These are phyloP conservation scores for Adoxophyes honmai DNA, from an alignment of 1,140 invertebrate species.

Conservation along the genomic window DNA sequence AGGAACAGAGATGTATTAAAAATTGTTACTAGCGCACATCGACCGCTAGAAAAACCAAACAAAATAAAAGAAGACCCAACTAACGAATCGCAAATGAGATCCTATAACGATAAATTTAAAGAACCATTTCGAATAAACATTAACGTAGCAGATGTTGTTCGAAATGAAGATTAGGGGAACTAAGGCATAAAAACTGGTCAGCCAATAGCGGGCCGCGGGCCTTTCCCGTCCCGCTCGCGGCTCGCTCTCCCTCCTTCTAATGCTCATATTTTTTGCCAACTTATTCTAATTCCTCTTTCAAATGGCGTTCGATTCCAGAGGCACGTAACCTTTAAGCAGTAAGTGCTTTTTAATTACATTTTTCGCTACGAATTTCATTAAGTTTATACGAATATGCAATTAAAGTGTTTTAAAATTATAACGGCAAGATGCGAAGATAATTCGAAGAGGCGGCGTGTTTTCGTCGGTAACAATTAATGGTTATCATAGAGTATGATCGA, in stretches of 20 bases:
- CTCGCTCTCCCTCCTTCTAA: constrained; percentile 61
- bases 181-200: constrained; percentile 74
- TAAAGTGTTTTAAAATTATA: constrained; percentile 4
- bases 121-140: constrained; percentile 67
- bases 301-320: constrained; percentile 66
- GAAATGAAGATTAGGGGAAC: constrained; percentile 75
- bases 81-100: constrained; percentile 53
- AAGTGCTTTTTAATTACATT: constrained; percentile 16
- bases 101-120: constrained; percentile 64
- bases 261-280: constrained; percentile 73
- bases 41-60: constrained; percentile 44
- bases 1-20: constrained; percentile 64
- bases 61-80: constrained; percentile 45
- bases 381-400: constrained; percentile 11
- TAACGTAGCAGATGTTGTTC: constrained; percentile 66
- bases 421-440: constrained; percentile 9
- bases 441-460: constrained; percentile 3
- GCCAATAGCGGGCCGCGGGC: constrained; percentile 48
- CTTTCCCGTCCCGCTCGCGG: constrained; percentile 45
- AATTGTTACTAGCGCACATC: constrained; percentile 56
- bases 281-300: constrained; percentile 76
- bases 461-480: constrained; percentile 26
- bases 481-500: constrained; percentile 41
- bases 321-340: constrained; percentile 53
- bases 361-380: constrained; percentile 13